A percentile compares a stretch with the other conserved stretches of the same genome.
Evolutionary conservation across 1,140 invertebrate species (phyloP).

Genomic region (Vollenhovia emeryi): DNA sequence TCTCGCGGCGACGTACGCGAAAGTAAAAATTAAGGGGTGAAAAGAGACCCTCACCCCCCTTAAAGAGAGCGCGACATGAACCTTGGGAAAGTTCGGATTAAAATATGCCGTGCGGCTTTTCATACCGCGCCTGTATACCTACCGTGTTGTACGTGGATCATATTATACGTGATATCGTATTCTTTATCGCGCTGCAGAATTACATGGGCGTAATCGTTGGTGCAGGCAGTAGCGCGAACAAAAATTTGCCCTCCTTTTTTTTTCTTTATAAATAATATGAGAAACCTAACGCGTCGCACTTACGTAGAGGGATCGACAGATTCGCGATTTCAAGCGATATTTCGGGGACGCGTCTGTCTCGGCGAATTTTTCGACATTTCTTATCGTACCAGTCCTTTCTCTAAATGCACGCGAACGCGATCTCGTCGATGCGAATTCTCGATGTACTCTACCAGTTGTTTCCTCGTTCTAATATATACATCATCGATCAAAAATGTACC

Average conservation of each 20-base stretch:
- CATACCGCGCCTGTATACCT: background rate
- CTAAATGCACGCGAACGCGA: background rate
- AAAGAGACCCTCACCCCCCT: background rate
- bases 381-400: background rate
- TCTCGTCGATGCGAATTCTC: background rate
- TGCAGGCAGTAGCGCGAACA: background rate
- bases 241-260: conserved; percentile 4
- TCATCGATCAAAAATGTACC: conserved; percentile 43
- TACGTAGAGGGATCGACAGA: background rate
- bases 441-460: background rate
- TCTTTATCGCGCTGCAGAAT: background rate
- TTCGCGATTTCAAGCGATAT: background rate
- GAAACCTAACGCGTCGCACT: background rate
- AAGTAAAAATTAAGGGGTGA: conserved; percentile 73
- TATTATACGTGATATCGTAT: background rate
- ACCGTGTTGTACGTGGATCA: background rate
- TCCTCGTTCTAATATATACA: background rate
- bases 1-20: conserved; percentile 52
- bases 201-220: background rate
- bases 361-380: background rate
- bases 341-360: background rate
- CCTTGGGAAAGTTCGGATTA: conserved; percentile 64
- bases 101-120: conserved; percentile 72
- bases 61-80: background rate
- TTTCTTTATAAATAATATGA: too few species aligned